A percentile compares a stretch with the other conserved stretches of the same genome.
These are phyloP conservation scores for Zaprionus inermis DNA, from an alignment of 1,140 invertebrate genomes.

Conservation along the genomic window DNA sequence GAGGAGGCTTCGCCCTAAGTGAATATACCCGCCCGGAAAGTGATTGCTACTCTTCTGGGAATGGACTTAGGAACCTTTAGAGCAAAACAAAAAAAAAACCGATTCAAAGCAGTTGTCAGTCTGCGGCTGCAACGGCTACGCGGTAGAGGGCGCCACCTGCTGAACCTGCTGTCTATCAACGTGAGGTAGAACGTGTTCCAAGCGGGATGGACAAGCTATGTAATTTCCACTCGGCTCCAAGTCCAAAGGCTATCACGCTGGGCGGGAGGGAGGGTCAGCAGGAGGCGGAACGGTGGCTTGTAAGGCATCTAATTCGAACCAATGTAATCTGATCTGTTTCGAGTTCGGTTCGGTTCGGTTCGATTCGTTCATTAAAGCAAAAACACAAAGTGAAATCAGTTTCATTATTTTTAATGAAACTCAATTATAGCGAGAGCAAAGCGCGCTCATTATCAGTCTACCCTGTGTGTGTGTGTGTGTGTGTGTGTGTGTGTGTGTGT, in stretches of 20 bases:
- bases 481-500: neutral
- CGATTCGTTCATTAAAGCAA: constrained; percentile 25
- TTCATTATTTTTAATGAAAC: constrained; percentile 43
- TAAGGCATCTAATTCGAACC: neutral
- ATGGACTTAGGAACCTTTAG: neutral
- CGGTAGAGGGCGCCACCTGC: constrained; percentile 24
- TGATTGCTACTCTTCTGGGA: too few relatives aligned
- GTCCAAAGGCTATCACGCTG: constrained; percentile 18
- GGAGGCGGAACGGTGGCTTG: neutral
- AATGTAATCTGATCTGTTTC: constrained; percentile 13
- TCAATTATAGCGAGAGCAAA: constrained; percentile 13
- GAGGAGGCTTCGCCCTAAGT: neutral
- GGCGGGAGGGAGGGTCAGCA: constrained; percentile 4
- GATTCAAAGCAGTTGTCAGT: constrained; percentile 64
- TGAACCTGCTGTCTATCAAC: constrained; percentile 40
- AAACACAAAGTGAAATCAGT: constrained; percentile 25
- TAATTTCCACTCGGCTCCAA: neutral
- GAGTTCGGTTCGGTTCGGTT: constrained; percentile 3
- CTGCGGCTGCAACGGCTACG: neutral
- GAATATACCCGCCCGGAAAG: neutral
- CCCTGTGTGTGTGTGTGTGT: neutral
- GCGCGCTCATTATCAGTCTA: constrained; percentile 24
- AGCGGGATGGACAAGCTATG: neutral
- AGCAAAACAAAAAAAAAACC: constrained; percentile 40
- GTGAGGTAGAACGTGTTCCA: too few relatives aligned